Conservation (phyloP, 2,888 invertebrate species). For the Helleia helle region DNA sequence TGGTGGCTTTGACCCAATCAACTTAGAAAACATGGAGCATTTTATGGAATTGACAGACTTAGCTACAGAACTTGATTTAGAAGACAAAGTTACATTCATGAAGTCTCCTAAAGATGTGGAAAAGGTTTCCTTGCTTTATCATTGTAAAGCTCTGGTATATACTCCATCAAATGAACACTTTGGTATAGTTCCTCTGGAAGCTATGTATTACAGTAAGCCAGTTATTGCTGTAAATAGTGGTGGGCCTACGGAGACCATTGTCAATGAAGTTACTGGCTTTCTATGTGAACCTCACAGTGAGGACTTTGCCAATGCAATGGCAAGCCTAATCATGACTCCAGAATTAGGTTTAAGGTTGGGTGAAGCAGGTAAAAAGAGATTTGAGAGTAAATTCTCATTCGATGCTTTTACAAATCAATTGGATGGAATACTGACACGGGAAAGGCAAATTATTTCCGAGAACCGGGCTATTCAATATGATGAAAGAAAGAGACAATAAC, state of each 20-base stretch:
- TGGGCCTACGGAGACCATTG: slow-evolving; percentile 95
- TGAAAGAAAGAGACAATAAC: slow-evolving; percentile 56
- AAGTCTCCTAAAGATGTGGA: slow-evolving; percentile 89
- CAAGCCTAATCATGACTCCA: slow-evolving; percentile 76
- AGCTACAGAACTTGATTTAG: slow-evolving; percentile 76
- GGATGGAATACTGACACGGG: slow-evolving; percentile 66
- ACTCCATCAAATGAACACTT: slow-evolving; percentile 99
- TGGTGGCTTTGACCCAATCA: slow-evolving; percentile 95
- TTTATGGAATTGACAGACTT: slow-evolving; percentile 82
- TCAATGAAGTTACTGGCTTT: slow-evolving; percentile 85
- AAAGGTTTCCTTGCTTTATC: slow-evolving; percentile 86
- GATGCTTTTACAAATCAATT: slow-evolving; percentile 83
- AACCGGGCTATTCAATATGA: slow-evolving; percentile 53
- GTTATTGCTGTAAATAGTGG: slow-evolving; percentile 97
- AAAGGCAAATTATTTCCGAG: slow-evolving; percentile 56
- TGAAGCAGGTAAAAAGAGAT: slow-evolving; percentile 80
- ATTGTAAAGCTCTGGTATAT: slow-evolving; percentile 88
- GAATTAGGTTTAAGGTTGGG: slow-evolving; percentile 80
- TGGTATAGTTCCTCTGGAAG: slow-evolving; percentile 99
- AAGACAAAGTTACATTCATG: slow-evolving; percentile 85
- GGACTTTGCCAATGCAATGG: slow-evolving; percentile 86
- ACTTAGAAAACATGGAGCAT: slow-evolving; percentile 90
- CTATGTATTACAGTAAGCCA: slow-evolving; percentile 94
- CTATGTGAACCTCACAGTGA: slow-evolving; percentile 80
- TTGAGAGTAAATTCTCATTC: slow-evolving; percentile 88